Conservation (phyloP, 2,797 vertebrate genomes). For the Luscinia luscinia region DNA sequence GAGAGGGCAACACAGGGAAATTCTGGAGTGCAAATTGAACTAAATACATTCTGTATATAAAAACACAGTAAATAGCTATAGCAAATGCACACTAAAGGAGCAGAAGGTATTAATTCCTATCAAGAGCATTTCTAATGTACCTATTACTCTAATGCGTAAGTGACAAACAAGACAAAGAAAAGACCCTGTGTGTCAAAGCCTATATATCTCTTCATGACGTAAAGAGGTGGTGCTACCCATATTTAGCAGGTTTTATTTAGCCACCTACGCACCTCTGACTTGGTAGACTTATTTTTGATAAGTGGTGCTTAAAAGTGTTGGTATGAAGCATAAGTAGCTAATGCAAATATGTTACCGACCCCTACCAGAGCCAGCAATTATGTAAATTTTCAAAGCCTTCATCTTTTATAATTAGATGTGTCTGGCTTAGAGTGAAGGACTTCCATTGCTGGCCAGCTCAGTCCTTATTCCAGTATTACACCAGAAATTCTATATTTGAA, state of each 20-base stretch:
- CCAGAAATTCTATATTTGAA: constrained; percentile 60
- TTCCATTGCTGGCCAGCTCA: constrained; percentile 66
- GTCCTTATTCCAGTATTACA: constrained; percentile 63
- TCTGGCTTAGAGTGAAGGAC: constrained; percentile 73
- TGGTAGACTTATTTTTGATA: constrained; percentile 80
- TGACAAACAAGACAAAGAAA: constrained; percentile 69
- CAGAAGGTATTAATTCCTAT: constrained; percentile 57
- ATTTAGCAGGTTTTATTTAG: constrained; percentile 79
- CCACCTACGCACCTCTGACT: constrained; percentile 80
- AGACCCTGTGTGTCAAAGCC: constrained; percentile 69
- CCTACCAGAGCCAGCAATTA: constrained; percentile 82
- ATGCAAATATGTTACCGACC: constrained; percentile 86
- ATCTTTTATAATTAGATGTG: constrained; percentile 84
- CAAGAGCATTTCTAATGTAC: constrained; percentile 61
- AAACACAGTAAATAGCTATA: constrained; percentile 21
- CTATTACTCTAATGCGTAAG: constrained; percentile 61
- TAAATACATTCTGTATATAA: constrained; percentile 27
- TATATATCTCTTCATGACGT: constrained; percentile 41
- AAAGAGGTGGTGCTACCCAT: constrained; percentile 68
- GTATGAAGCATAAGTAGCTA: constrained; percentile 84
- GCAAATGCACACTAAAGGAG: constrained; percentile 41
- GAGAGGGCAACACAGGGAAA: not conserved
- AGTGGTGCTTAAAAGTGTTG: constrained; percentile 83
- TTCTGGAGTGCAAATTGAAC: constrained; percentile 29
- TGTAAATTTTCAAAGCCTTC: constrained; percentile 82